phyloP scores from a whole-genome alignment of 37 sponge, comb jelly and placozoan genomes.

The Geodia barretti region DNA sequence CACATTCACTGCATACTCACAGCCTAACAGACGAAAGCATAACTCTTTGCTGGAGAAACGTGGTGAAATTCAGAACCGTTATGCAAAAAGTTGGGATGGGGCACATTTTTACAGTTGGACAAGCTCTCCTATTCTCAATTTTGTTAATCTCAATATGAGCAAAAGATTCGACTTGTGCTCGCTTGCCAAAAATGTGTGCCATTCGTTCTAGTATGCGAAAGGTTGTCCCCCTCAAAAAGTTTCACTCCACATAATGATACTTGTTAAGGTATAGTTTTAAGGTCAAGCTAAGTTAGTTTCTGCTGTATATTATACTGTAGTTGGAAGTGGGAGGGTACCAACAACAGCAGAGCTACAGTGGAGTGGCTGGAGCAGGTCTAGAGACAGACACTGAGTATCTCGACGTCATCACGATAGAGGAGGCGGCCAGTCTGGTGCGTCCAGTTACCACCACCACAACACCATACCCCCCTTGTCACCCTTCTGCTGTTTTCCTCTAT shows the following conservation, averaged over 20 bases:
- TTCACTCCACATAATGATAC: too few relatives aligned
- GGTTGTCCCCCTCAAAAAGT: too few relatives aligned
- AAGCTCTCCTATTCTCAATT: neutral
- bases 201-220: too few relatives aligned
- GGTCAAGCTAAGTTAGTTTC: neutral
- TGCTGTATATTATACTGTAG: neutral
- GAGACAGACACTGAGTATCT: conserved; percentile 21
- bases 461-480: too few relatives aligned
- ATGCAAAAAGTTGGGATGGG: neutral
- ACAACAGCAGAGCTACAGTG: conserved; percentile 13
- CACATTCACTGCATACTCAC: neutral
- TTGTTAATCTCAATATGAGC: neutral
- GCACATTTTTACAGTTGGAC: neutral
- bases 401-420: conserved; percentile 64
- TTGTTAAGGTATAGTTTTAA: too few relatives aligned
- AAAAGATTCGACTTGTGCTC: too few relatives aligned
- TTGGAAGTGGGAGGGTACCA: neutral
- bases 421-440: conserved; percentile 59
- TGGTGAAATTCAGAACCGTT: too few relatives aligned
- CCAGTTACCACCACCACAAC: too few relatives aligned
- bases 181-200: too few relatives aligned
- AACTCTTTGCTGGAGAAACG: too few relatives aligned
- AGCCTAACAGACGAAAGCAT: too few relatives aligned
- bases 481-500: too few relatives aligned
- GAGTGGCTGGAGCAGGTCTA: conserved; percentile 19